Conservation (phyloP, 2,797 vertebrate species). For the Epinephelus malabaricus region DNA sequence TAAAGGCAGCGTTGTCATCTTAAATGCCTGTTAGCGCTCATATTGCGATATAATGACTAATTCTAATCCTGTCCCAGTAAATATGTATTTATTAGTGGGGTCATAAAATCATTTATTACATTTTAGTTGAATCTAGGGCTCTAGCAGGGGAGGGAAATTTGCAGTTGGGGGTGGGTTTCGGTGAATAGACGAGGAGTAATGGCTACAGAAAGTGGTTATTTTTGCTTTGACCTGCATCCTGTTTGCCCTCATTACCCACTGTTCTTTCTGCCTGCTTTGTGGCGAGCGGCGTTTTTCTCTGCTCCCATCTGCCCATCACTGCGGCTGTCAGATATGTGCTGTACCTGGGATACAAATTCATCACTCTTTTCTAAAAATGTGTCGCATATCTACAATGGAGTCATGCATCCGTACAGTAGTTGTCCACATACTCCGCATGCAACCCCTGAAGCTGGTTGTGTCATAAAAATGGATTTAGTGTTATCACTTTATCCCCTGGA, state of each 20-base stretch:
- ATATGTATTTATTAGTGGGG: conserved; percentile 49
- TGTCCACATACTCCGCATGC: not conserved
- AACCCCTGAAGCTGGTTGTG: not conserved
- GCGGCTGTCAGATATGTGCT: not conserved
- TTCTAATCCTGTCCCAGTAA: conserved; percentile 56
- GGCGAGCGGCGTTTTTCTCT: conserved; percentile 9
- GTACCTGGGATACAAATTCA: conserved; percentile 10
- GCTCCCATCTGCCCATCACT: conserved; percentile 7
- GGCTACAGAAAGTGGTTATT: conserved; percentile 43
- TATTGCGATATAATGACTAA: conserved; percentile 50
- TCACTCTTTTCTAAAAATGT: conserved; percentile 15
- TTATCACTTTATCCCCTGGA: conserved; percentile 19
- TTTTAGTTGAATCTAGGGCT: conserved; percentile 23
- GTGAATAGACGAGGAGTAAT: conserved; percentile 43
- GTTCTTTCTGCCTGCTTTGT: conserved; percentile 40
- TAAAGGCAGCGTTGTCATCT: conserved; percentile 51
- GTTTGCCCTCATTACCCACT: conserved; percentile 57
- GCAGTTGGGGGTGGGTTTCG: conserved; percentile 19
- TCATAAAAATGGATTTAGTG: conserved; percentile 15
- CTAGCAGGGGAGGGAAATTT: conserved; percentile 27
- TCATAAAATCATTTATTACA: conserved; percentile 30
- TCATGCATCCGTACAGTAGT: not conserved
- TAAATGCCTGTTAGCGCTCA: conserved; percentile 55
- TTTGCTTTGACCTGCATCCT: conserved; percentile 65
- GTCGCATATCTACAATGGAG: not conserved